Evolutionary conservation across 2,113 vertebrate genomes (phyloP).

Genomic region (Andinoacara biseriatus): DNA sequence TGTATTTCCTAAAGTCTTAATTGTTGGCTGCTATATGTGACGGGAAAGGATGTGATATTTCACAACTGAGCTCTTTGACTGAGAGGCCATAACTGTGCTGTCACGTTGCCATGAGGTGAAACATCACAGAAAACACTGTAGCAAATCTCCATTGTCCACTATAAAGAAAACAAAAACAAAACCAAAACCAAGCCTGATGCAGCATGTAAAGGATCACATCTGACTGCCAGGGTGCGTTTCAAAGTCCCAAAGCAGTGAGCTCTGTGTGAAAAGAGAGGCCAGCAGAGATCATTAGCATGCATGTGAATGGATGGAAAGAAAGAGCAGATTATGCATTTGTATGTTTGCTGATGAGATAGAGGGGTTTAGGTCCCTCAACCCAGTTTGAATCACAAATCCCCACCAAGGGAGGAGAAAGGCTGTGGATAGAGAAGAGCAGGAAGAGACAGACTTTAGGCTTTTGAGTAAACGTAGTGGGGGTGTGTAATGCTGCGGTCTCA

Average conservation of each 20-base stretch:
- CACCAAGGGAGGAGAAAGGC: conserved; percentile 60
- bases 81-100: conserved; percentile 1
- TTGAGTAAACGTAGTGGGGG: conserved; percentile 62
- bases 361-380: conserved; percentile 70
- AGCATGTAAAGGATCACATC: conserved; percentile 29
- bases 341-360: conserved; percentile 83
- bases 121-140: conserved; percentile 37
- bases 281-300: conserved; percentile 71
- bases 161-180: conserved; percentile 18
- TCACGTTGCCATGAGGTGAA: conserved; percentile 35
- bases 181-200: conserved; percentile 34
- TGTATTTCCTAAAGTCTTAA: conserved; percentile 1
- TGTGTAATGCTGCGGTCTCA: conserved; percentile 31
- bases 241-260: conserved; percentile 54
- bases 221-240: conserved; percentile 54
- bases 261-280: conserved; percentile 60
- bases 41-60: conserved; percentile 23
- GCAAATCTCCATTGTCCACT: conserved; percentile 39
- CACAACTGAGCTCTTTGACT: background rate
- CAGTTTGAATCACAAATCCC: conserved; percentile 75
- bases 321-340: conserved; percentile 81
- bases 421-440: conserved; percentile 40
- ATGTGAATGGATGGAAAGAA: conserved; percentile 73
- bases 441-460: conserved; percentile 64
- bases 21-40: conserved; percentile 13